Evolutionary conservation across 2,113 vertebrate species (phyloP), one percentile per base, ranked within the genome.

Genomic region (Ramphastos sulfuratus): DNA sequence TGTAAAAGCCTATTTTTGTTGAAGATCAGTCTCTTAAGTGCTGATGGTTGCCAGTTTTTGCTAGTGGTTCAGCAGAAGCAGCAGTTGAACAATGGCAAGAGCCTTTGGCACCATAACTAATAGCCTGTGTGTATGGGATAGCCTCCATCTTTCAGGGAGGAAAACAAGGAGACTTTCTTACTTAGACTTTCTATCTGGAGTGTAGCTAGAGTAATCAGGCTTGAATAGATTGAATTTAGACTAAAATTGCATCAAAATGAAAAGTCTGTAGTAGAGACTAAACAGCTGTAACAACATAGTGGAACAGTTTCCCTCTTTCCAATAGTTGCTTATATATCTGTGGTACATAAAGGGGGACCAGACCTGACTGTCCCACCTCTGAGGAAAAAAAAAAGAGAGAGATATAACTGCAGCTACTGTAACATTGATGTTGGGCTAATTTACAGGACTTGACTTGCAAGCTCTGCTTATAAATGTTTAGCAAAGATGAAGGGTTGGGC

Each of bases 11-110:
- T 44, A 7, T 4, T 55, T 90, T 63, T 4, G 3, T 8, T 90
- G 52, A 71, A 59, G 9, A 2, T 44, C 9, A 1, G 30, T 55
- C 9, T 67, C 15, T 46, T 50, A 71, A 10, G 9, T 0, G 2
- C 58, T 63, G 4, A 2, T 67, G 10, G 18, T 55, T 80, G 6
- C 23, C 48, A 76, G 3, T 3, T 46, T 71, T 50, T 5, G 30
- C 12, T 28, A 54, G 30, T 54, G 15, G 10, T 42, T 67, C 46
- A 72, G 33, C 25, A 59, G 12, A 24, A 54, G 8, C 13, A 65
- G 20, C 18, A 33, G 54, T 24, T 0, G 0, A 63, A 46, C 1
- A 1, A 69, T 15, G 24, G 23, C 9, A 91, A 72, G 33, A 58
- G 9, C 3, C 11, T 86, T 75, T 72, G 54, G 31, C 12, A 30